These are phyloP conservation scores for Clarias platycephalus DNA, from an alignment of 2,797 vertebrate species.

Conservation along the genomic window DNA sequence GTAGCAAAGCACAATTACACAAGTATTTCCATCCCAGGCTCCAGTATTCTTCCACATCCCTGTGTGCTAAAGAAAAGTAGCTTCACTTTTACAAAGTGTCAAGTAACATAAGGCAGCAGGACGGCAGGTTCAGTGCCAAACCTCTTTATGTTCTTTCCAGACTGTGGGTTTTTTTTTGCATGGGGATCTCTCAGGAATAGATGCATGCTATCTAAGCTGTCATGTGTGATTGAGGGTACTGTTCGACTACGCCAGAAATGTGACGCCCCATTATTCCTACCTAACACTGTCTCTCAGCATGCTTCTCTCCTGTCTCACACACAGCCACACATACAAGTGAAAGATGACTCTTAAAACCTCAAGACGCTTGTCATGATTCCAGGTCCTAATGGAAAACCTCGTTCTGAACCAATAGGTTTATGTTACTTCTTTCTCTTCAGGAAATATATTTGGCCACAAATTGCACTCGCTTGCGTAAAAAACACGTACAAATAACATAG, in stretches of 20 bases:
- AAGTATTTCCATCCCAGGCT: not conserved
- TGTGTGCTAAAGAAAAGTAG: constrained; percentile 55
- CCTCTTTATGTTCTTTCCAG: constrained; percentile 62
- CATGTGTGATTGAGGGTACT: constrained; percentile 60
- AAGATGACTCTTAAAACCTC: constrained; percentile 61
- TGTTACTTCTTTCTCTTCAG: constrained; percentile 57
- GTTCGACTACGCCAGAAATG: constrained; percentile 62
- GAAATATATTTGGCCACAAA: constrained; percentile 60
- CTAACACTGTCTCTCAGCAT: constrained; percentile 65
- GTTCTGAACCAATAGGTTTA: constrained; percentile 59
- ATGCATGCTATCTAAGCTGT: constrained; percentile 59
- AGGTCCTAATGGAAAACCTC: constrained; percentile 62
- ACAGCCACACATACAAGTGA: constrained; percentile 30
- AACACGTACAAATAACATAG: constrained; percentile 49
- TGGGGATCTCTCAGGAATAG: constrained; percentile 57
- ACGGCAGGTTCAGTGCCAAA: constrained; percentile 64
- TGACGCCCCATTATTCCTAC: constrained; percentile 64
- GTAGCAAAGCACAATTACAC: not conserved
- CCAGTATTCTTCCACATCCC: not conserved
- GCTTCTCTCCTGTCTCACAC: constrained; percentile 46
- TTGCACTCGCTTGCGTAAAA: constrained; percentile 58
- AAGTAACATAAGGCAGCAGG: constrained; percentile 63
- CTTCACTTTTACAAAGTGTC: constrained; percentile 54
- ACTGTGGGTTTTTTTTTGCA: constrained; percentile 59
- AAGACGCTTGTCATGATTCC: constrained; percentile 70